phyloP scores from a whole-genome alignment of 2,797 vertebrate genomes.

The Hafferia zeledoni region DNA sequence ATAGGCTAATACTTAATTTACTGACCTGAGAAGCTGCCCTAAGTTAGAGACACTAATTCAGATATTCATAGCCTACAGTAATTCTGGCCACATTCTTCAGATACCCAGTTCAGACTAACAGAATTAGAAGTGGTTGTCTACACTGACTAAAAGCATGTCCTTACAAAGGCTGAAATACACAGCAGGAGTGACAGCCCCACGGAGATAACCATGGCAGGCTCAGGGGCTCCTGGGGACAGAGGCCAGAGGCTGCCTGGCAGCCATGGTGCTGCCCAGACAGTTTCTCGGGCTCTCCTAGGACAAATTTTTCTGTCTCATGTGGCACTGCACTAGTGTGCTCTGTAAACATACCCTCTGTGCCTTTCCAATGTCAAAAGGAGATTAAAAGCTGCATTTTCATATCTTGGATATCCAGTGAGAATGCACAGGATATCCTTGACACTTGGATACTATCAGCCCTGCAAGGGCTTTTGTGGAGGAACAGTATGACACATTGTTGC shows the following conservation, averaged over 20 bases:
- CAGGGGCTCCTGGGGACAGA: neutral
- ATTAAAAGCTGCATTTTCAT: neutral
- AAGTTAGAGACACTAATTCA: neutral
- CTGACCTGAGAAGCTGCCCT: neutral
- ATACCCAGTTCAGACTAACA: accelerated
- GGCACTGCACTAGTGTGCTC: neutral
- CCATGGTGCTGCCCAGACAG: neutral
- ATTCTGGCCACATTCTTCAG: neutral
- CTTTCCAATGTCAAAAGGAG: neutral
- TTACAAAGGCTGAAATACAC: neutral
- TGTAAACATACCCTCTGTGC: neutral
- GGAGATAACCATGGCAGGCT: accelerated
- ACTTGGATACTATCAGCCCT: neutral
- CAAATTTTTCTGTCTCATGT: neutral
- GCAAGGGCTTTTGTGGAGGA: accelerated
- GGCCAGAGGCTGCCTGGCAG: neutral
- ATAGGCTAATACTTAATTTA: neutral
- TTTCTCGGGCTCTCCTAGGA: neutral
- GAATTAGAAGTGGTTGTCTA: neutral
- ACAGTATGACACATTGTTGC: neutral
- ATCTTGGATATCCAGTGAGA: accelerated
- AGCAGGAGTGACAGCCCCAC: neutral
- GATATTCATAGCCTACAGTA: neutral
- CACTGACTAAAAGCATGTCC: neutral
- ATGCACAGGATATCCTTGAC: neutral